These are phyloP conservation scores for Carcina quercana DNA, from an alignment of 2,888 invertebrate genomes.

Conservation along the genomic window DNA sequence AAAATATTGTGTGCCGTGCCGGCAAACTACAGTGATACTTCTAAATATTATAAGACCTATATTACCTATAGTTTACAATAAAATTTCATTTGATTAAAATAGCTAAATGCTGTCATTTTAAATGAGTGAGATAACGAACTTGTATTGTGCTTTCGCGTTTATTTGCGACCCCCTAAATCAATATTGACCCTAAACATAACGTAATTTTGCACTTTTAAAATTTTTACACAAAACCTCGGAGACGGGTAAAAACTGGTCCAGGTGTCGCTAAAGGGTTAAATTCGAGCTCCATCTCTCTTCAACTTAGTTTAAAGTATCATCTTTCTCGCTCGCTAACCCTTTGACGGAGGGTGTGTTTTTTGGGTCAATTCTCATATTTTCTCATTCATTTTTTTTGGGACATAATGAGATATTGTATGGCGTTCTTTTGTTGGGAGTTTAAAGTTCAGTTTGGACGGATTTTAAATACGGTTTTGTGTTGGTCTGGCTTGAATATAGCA, in stretches of 20 bases:
- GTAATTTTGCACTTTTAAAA: slow-evolving; percentile 68
- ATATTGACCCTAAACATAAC: slow-evolving; percentile 63
- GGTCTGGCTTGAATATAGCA: slow-evolving; percentile 23
- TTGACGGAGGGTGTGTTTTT: slow-evolving; percentile 58
- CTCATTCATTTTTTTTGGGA: slow-evolving; percentile 52
- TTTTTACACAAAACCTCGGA: slow-evolving; percentile 51
- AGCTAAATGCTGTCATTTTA: slow-evolving; percentile 60
- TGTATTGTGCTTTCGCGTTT: slow-evolving; percentile 37
- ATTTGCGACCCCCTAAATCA: slow-evolving; percentile 59
- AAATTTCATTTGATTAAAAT: no score
- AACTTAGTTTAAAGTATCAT: slow-evolving; percentile 15
- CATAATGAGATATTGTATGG: slow-evolving; percentile 70
- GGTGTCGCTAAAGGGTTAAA: slow-evolving; percentile 68
- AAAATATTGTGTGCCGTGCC: no score
- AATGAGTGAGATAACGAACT: slow-evolving; percentile 57
- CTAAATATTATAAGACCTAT: no score
- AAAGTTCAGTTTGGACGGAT: slow-evolving; percentile 32
- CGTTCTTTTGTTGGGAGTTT: slow-evolving; percentile 43
- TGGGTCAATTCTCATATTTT: slow-evolving; percentile 68
- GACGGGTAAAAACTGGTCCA: slow-evolving; percentile 49
- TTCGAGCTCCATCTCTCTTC: slow-evolving; percentile 29
- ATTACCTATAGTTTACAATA: no score
- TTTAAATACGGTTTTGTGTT: slow-evolving; percentile 21
- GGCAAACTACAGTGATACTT: no score
- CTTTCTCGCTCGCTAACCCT: slow-evolving; percentile 54